These are phyloP conservation scores for Axea sp. DNA, from an alignment of 2,888 invertebrate species.

Conservation along the genomic window DNA sequence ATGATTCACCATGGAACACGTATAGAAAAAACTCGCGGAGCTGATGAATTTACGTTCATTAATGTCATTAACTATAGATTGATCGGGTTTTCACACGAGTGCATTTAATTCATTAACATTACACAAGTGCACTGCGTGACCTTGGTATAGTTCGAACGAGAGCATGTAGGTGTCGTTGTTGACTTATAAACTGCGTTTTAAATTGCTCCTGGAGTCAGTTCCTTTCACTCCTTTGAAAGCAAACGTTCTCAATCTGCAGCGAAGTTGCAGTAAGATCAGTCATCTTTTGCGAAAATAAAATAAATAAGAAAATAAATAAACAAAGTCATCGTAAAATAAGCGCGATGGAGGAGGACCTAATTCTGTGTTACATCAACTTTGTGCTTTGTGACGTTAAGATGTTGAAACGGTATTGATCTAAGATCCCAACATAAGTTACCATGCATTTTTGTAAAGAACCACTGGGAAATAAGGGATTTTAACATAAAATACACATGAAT, in stretches of 20 bases:
- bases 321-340: background rate
- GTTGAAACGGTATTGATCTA: conserved; percentile 50
- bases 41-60: background rate
- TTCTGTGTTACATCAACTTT: conserved; percentile 43
- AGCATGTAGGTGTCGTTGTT: conserved; percentile 27
- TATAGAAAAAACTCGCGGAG: conserved; percentile 6
- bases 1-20: too few relatives aligned
- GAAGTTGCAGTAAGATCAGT: too few relatives aligned
- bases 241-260: too few relatives aligned
- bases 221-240: too few relatives aligned
- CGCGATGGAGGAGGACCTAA: conserved; percentile 19
- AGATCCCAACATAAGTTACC: too few relatives aligned
- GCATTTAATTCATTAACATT: conserved; percentile 14
- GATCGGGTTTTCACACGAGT: background rate
- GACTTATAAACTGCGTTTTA: conserved; percentile 16
- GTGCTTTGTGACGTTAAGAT: conserved; percentile 47
- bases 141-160: conserved; percentile 11
- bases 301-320: background rate
- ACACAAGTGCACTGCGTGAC: background rate
- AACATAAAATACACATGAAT: too few relatives aligned
- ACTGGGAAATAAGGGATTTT: too few relatives aligned
- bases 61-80: conserved; percentile 14
- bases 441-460: background rate
- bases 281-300: too few relatives aligned
- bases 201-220: conserved; percentile 4